Evolutionary conservation across 2,888 invertebrate species (phyloP).

Genomic region (Drosophila parthenogenetica): DNA sequence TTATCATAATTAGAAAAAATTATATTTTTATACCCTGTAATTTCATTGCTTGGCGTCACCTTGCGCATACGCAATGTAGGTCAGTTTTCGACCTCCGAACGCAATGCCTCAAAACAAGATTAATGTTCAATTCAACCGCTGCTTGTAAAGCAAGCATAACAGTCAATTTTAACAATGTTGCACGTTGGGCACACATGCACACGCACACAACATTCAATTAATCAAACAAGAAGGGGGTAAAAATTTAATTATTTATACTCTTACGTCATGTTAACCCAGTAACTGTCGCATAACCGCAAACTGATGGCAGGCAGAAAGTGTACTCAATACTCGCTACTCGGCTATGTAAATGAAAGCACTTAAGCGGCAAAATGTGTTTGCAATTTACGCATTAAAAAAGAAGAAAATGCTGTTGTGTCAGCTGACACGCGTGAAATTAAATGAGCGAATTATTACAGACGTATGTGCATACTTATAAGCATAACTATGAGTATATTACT

Average conservation of each 20-base stretch:
- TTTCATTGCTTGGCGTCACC: not conserved
- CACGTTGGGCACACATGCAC: slow-evolving; percentile 30
- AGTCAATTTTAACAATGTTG: slow-evolving; percentile 28
- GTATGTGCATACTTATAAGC: not conserved
- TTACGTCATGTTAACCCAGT: slow-evolving; percentile 52
- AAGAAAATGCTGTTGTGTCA: slow-evolving; percentile 15
- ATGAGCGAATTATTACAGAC: not conserved
- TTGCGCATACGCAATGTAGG: slow-evolving; percentile 9
- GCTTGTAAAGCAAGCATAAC: slow-evolving; percentile 5
- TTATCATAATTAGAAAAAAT: no score
- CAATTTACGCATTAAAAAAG: slow-evolving; percentile 23
- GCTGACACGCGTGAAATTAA: slow-evolving; percentile 23
- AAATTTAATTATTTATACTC: slow-evolving; percentile 60
- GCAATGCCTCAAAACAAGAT: slow-evolving; percentile 1
- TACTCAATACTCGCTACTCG: slow-evolving; percentile 1
- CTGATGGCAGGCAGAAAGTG: slow-evolving; percentile 35
- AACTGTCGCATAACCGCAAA: slow-evolving; percentile 63
- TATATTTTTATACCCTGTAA: no score
- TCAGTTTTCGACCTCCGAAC: slow-evolving; percentile 1
- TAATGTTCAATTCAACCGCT: not conserved
- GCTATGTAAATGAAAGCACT: slow-evolving; percentile 15
- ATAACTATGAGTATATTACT: not conserved
- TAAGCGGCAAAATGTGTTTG: slow-evolving; percentile 29
- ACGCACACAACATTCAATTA: slow-evolving; percentile 47
- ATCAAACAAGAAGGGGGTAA: slow-evolving; percentile 43